Conservation (phyloP, 1,140 invertebrate species). For the Lepidurus couesii region DNA sequence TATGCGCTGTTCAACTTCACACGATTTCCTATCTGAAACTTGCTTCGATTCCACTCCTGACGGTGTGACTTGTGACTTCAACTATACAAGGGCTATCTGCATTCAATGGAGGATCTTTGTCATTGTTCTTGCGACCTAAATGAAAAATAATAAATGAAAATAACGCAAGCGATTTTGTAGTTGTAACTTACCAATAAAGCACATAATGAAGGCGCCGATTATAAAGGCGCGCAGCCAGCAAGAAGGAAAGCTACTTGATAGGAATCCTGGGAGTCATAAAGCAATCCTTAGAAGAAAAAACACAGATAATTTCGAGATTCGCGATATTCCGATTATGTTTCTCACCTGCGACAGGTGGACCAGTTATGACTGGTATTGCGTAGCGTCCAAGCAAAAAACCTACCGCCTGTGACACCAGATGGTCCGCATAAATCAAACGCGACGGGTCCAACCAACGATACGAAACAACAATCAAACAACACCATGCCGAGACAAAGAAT, state of each 20-base stretch:
- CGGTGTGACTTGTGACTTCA: constrained; percentile 9
- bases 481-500: constrained; percentile 72
- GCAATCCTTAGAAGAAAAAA: constrained; percentile 47
- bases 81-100: neutral
- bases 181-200: constrained; percentile 54
- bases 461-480: constrained; percentile 87
- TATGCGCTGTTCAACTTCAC: neutral
- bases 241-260: constrained; percentile 73
- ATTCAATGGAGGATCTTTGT: neutral
- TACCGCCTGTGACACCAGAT: constrained; percentile 74
- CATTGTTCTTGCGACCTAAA: neutral
- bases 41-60: neutral
- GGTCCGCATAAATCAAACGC: constrained; percentile 85
- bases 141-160: neutral
- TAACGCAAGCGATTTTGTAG: neutral
- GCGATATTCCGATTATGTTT: neutral
- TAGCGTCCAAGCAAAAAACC: constrained; percentile 81
- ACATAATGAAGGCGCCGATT: constrained; percentile 69
- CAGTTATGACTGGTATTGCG: constrained; percentile 75
- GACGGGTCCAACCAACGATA: constrained; percentile 82
- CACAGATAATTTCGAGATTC: constrained; percentile 34
- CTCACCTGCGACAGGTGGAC: constrained; percentile 75
- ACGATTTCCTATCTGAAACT: neutral
- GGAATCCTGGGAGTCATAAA: constrained; percentile 52
- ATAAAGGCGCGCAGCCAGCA: constrained; percentile 74